Evolutionary conservation across 2,888 invertebrate species (phyloP), one percentile per base, ranked within the genome.

Genomic region (Drosophila niveifrons): DNA sequence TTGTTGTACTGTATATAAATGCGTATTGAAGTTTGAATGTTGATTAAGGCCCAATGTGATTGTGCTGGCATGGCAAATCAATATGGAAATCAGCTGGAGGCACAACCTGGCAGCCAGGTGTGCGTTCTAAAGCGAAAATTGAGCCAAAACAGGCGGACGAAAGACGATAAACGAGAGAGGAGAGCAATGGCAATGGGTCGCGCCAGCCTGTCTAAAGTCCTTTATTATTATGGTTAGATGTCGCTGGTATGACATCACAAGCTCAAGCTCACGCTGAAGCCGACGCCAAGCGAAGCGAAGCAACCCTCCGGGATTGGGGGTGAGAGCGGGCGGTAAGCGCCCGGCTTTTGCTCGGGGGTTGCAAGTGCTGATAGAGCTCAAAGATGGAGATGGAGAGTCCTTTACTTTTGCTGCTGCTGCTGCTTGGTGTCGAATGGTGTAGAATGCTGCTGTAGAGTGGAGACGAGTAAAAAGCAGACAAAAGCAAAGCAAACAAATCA

Each of bases 171-270:
- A 18, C 23, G 23, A 6, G 23, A 23, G 23, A 23, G 7, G 15
- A 43, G 13, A 13, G 28, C 18, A 13, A 59, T 31, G 11, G 46
- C 51, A 17, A 44, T 18, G 64, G 61, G 68, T 57, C 71, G 75
- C 78, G 81, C 77, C 85, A 81, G 70, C 64, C 55, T 83, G 84
- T 88, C 84, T 77, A 80, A 72, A 71, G 75, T 72, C 72, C 75
- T 74, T 74, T 83, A 78, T 74, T 84, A 69, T 66, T 69, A 63
- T 83, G 75, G 72, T 56, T 62, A 66, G 72, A 69, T 80, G 66
- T 68, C 56, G 64, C 51, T 65, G 59, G 63, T 66, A 85, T 85
- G 85, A 86, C 88, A 86, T 86, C 89, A 86, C 82, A 75, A 75
- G 68, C 69, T 56, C 70, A 64, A 69, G 69, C 78, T 78, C 70